Percentiles rank a stretch among this genome's conserved stretches.
Evolutionary conservation across 2,113 vertebrate species (phyloP).

Genomic region (Brienomyrus longianalis): DNA sequence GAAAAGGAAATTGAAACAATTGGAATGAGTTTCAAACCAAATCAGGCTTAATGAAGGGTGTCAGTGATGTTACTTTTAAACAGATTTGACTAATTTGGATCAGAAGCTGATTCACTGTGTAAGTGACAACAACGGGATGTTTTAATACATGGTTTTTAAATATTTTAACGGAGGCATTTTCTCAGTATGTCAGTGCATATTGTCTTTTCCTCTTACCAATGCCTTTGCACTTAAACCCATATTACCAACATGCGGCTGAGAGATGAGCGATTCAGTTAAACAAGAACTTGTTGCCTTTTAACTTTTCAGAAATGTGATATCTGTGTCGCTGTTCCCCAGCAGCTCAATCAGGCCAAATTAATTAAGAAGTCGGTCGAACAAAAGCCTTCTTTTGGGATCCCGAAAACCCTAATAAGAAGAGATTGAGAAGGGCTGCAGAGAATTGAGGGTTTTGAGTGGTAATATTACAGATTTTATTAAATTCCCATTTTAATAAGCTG

Average conservation of each 20-base stretch:
- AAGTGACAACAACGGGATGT: not conserved
- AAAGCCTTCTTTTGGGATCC: not conserved
- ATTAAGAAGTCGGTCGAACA: not conserved
- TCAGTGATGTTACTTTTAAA: not conserved
- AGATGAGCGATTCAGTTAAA: not conserved
- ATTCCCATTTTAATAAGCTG: slow-evolving; percentile 2
- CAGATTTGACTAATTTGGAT: not conserved
- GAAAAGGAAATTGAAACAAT: slow-evolving; percentile 3
- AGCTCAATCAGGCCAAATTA: not conserved
- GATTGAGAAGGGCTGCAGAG: not conserved
- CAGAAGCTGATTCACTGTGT: not conserved
- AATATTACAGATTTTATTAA: slow-evolving; percentile 3
- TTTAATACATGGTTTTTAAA: not conserved
- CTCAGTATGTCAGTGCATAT: not conserved
- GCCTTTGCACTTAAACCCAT: not conserved
- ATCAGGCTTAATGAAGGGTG: not conserved
- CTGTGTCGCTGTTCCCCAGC: not conserved
- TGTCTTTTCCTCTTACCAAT: not conserved
- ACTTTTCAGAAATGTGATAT: not conserved
- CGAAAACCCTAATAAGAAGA: not conserved
- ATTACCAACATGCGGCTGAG: not conserved
- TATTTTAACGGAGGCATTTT: not conserved
- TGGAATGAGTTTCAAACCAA: not conserved
- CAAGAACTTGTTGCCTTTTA: not conserved
- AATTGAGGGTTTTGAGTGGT: not conserved